Base-by-base conservation (phyloP, 2,113 vertebrate genomes). In the Lasiurus borealis region DNA sequence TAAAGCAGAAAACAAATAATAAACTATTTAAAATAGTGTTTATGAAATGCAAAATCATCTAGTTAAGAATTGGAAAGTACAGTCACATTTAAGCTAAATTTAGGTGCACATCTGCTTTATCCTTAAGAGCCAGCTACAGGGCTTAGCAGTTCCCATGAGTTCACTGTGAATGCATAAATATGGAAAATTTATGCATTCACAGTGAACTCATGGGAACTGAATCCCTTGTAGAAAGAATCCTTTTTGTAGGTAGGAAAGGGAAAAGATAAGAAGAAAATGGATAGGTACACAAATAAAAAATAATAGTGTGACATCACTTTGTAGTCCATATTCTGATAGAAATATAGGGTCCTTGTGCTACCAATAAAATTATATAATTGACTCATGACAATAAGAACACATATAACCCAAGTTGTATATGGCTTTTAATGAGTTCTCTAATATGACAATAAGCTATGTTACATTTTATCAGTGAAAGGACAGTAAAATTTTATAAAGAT, bases 1-100 rank as follows among this genome's bases (percentile, higher is more conserved):
- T 73, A 90, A 52, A 40, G 88, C 59, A 27, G 50, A 90, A 87
- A 59, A 90, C 6, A 88, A 85, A 77, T 66, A 90, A 66, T 68
- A 91, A 23, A 73, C 40, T 69, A 76, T 25, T 59, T 66, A 29
- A 48, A 4, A 50, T 80, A 14, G 9, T 78, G 21, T 73, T 92
- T 21, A 71, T 19, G 31, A 88, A 7, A 88, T 19, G 16, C 1
- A 80, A 62, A 93, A 50, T 78, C n/a, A 88, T 46, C 18, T 62
- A 80, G 29, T 44, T 57, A 14, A 83, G 44, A 90, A 73, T n/a
- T 68, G 48, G 3, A 54, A 88, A 88, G 8, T 59, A 31, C 1
- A 82, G 34, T 85, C 50, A 82, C 16, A 16, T 82, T 34, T 72
- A 11, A 4, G 5, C 19, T 72, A 77, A 95, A 71, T 27, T 19